phyloP scores from a whole-genome alignment of 2,888 invertebrate species.

The Hoplodrina ambigua region DNA sequence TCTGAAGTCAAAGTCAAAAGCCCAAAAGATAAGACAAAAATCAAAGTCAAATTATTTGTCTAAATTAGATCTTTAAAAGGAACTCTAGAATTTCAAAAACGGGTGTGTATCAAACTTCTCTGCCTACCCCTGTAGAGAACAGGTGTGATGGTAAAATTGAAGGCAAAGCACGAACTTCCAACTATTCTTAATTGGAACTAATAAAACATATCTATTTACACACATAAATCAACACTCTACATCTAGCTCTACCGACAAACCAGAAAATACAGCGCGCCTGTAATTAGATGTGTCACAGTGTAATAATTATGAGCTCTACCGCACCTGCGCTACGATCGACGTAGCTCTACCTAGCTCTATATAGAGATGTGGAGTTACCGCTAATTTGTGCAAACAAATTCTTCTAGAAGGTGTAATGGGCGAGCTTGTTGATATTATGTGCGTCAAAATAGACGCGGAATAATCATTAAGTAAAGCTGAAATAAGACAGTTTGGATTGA shows the following conservation, averaged over 20 bases:
- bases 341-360: slow-evolving; percentile 9
- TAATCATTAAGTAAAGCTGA: background rate
- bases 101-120: too few species aligned
- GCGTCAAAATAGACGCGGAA: background rate
- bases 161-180: background rate
- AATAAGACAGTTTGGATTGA: too few species aligned
- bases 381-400: slow-evolving; percentile 40
- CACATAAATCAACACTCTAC: slow-evolving; percentile 45
- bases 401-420: slow-evolving; percentile 8
- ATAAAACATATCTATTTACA: slow-evolving; percentile 21
- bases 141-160: too few species aligned
- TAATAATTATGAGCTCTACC: slow-evolving; percentile 63
- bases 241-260: slow-evolving; percentile 43
- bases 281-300: slow-evolving; percentile 64
- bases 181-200: slow-evolving; percentile 20
- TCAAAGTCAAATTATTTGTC: background rate
- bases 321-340: slow-evolving; percentile 61
- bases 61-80: background rate
- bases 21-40: too few species aligned
- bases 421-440: slow-evolving; percentile 7
- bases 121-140: background rate
- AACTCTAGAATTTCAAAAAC: too few species aligned
- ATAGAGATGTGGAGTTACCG: slow-evolving; percentile 25
- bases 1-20: background rate
- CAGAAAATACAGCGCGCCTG: slow-evolving; percentile 55